Evolutionary conservation across 2,888 invertebrate species (phyloP), one percentile per base, ranked within the genome.

Genomic region (Taphrorychus bicolor): DNA sequence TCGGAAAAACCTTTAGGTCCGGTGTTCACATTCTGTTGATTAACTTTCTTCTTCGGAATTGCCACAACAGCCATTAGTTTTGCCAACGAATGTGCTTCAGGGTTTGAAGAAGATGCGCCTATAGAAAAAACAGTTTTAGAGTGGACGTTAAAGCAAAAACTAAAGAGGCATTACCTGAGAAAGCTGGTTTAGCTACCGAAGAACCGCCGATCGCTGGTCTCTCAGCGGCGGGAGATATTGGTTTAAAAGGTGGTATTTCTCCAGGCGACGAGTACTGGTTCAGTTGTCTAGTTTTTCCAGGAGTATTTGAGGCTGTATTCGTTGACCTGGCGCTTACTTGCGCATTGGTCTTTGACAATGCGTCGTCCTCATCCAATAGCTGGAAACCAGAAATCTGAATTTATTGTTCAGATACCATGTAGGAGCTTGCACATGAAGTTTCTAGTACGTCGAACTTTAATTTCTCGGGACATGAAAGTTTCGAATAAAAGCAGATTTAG

Each of bases 231-330:
- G 89, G 87, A 48, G 93, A 92, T 71, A 93, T 85, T 0, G 93
- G 93, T 77, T 87, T 91, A 82, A 94, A 94, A 0, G 92, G 89
- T 24, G 94, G 94, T 5, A 94, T 88, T 58, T 70, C 70, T 32
- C 14, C 32, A n/a, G 5, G 7, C 66, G 60, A 63, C 66, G 45
- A 14, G 66, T 14, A 16, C 24, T 60, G 48, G 21, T 45, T 60
- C 3, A 70, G 40, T 23, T 66, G 61, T 49, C 69, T 17, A 2
- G 24, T 5, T 45, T 48, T 45, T 5, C 45, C 17, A 14, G 45
- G 7, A 16, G 45, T n/a, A 16, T 14, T 17, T 45, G 45, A 45
- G 1, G 11, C 32, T 32, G 7, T 32, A 32, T 7, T 7, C 11
- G 32, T 9, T 32, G 32, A 7, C 11, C 32, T 32, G 1, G 18